A percentile compares a stretch with the other conserved stretches of the same genome.
These are phyloP conservation scores for Agrochola litura DNA, from an alignment of 2,888 invertebrate species.

Conservation along the genomic window DNA sequence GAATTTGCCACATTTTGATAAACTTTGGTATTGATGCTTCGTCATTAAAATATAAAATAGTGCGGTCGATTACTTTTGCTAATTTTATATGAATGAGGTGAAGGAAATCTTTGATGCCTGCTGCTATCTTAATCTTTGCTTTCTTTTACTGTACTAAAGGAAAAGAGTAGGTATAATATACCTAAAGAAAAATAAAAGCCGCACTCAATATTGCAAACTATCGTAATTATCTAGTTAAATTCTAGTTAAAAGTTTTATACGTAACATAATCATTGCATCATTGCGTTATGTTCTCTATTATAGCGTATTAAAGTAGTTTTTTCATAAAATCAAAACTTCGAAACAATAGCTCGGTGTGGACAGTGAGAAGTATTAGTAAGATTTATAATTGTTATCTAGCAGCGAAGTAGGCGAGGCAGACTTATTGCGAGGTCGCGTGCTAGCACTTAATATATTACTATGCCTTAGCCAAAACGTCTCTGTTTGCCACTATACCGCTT, in stretches of 20 bases:
- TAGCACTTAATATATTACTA: conserved; percentile 86
- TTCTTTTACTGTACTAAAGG: not conserved
- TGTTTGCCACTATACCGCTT: conserved; percentile 81
- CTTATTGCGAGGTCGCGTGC: conserved; percentile 87
- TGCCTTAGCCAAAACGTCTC: conserved; percentile 85
- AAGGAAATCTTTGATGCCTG: not conserved
- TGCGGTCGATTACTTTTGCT: not conserved
- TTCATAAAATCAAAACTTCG: conserved; percentile 62
- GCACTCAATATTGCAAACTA: conserved; percentile 24
- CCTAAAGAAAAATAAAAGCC: no score
- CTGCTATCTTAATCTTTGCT: not conserved
- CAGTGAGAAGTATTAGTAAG: conserved; percentile 86
- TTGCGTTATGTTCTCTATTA: conserved; percentile 37
- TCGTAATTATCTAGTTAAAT: conserved; percentile 32
- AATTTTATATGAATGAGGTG: no score
- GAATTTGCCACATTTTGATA: not conserved
- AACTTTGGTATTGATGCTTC: not conserved
- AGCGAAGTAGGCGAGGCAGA: conserved; percentile 84
- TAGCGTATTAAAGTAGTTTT: conserved; percentile 51
- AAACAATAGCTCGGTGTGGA: conserved; percentile 78
- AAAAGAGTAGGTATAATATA: not conserved
- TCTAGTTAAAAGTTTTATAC: conserved; percentile 42
- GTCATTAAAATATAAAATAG: not conserved
- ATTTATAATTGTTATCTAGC: conserved; percentile 88
- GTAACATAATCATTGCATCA: not conserved